Conservation (phyloP, 2,113 vertebrate species). For the Equus quagga region DNA sequence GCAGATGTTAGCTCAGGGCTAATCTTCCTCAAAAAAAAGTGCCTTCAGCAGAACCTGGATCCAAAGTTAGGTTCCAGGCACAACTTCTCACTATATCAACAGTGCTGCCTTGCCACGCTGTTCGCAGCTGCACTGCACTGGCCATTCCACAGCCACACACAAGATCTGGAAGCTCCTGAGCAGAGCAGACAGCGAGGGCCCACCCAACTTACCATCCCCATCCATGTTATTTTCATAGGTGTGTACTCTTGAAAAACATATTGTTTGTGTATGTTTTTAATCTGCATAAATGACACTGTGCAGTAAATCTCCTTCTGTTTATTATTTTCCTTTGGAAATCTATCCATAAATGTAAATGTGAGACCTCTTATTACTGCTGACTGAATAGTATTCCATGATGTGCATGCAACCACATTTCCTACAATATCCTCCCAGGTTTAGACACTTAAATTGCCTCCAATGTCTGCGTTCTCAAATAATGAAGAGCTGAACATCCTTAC, state of each 20-base stretch:
- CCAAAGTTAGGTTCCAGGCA: not conserved
- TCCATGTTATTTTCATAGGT: not conserved
- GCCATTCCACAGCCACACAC: not conserved
- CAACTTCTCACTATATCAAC: not conserved
- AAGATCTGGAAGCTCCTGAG: not conserved
- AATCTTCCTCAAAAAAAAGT: not conserved
- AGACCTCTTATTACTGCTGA: not conserved
- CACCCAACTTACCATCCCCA: not conserved
- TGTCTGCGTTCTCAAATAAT: not conserved
- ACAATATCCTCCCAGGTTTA: not conserved
- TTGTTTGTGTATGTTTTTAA: not conserved
- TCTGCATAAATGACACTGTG: not conserved
- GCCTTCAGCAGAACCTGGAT: not conserved
- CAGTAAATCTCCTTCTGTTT: not conserved
- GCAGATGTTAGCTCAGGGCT: too few relatives aligned
- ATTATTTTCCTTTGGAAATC: not conserved
- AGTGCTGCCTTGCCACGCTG: not conserved
- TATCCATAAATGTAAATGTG: not conserved
- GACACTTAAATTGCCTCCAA: not conserved
- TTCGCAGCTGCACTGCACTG: not conserved
- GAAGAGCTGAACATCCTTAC: not conserved
- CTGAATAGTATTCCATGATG: not conserved
- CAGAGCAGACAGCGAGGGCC: not conserved
- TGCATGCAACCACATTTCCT: not conserved
- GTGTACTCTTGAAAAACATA: not conserved